Evolutionary conservation across 2,888 invertebrate species (phyloP).

Genomic region (Alcis repandata): DNA sequence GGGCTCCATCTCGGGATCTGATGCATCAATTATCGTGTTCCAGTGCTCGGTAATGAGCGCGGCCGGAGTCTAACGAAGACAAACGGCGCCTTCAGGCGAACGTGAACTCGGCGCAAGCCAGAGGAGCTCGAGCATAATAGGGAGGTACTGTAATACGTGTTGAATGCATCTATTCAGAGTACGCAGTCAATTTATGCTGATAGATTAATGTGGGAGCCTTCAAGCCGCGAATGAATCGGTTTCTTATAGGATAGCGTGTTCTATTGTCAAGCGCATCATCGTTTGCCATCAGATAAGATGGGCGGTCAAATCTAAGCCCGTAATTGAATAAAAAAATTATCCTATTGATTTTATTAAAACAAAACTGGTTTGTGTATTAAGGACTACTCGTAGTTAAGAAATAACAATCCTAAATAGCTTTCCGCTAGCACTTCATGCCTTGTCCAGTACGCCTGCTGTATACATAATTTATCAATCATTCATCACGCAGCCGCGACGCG

Average conservation of each 20-base stretch:
- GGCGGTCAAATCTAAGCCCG: no score
- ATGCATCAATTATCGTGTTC: slow-evolving; percentile 45
- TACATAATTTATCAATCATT: slow-evolving; percentile 74
- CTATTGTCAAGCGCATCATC: no score
- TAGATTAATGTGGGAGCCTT: no score
- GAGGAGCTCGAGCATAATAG: not conserved
- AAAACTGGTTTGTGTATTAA: no score
- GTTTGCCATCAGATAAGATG: no score
- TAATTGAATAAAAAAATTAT: no score
- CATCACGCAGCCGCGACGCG: slow-evolving; percentile 48
- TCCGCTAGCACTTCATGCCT: slow-evolving; percentile 14
- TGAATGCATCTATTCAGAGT: not conserved
- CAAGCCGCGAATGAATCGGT: no score
- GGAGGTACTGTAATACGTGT: not conserved
- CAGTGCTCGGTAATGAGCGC: slow-evolving; percentile 16
- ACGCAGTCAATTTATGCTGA: no score
- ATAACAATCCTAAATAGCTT: no score
- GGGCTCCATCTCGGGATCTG: slow-evolving; percentile 16
- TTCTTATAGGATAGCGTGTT: no score
- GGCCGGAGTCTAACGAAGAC: slow-evolving; percentile 65
- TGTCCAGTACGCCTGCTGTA: slow-evolving; percentile 47
- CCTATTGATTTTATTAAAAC: no score
- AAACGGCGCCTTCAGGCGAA: slow-evolving; percentile 63
- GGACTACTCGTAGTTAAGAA: no score
- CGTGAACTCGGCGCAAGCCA: slow-evolving; percentile 53